phyloP scores from a whole-genome alignment of 2,797 vertebrate species.

The Labeo calbasu region DNA sequence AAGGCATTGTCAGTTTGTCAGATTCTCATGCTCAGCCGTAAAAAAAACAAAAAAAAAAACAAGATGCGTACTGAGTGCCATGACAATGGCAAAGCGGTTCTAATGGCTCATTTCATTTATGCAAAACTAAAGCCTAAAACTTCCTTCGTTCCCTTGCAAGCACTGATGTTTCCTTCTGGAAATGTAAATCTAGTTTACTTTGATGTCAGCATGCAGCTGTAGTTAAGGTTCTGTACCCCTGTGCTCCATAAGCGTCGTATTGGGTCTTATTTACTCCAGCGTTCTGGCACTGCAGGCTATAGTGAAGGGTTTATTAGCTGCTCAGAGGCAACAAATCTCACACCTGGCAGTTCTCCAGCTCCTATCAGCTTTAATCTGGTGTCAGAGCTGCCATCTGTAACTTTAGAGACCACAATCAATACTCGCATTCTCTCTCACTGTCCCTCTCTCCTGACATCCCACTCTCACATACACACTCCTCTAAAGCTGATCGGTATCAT shows the following conservation, averaged over 20 bases:
- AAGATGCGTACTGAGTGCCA: background rate
- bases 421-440: slow-evolving; percentile 22
- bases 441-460: background rate
- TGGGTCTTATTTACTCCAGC: slow-evolving; percentile 11
- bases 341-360: slow-evolving; percentile 36
- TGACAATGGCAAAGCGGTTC: background rate
- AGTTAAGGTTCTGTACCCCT: background rate
- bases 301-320: slow-evolving; percentile 35
- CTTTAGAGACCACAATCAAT: slow-evolving; percentile 46
- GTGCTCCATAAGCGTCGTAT: background rate
- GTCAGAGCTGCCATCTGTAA: slow-evolving; percentile 46
- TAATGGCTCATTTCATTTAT: background rate
- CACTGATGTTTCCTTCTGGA: background rate
- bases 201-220: slow-evolving; percentile 10
- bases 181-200: slow-evolving; percentile 3
- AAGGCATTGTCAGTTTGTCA: background rate
- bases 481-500: slow-evolving; percentile 26
- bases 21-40: background rate
- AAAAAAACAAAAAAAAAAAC: background rate
- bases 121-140: background rate
- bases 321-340: slow-evolving; percentile 32
- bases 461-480: slow-evolving; percentile 31
- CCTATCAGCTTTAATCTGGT: slow-evolving; percentile 44
- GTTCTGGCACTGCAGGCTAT: slow-evolving; percentile 18
- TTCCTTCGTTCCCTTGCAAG: background rate